Conservation (phyloP, 2,888 invertebrate genomes). For the Erannis defoliaria region DNA sequence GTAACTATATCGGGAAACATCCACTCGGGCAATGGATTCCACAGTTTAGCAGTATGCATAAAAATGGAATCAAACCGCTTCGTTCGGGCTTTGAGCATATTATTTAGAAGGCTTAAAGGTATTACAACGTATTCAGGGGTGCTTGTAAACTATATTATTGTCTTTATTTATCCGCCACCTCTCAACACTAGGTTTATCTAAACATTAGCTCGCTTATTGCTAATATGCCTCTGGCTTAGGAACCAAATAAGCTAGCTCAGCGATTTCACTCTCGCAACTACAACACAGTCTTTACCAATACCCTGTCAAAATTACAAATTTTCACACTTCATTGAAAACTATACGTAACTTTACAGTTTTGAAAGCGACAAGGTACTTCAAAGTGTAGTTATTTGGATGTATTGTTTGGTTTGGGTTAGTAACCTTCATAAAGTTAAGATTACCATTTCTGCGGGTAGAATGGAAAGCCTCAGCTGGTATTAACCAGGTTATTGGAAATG, state of each 20-base stretch:
- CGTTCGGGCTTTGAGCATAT: too few relatives aligned
- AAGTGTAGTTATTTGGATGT: conserved; percentile 3
- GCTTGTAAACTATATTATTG: not conserved
- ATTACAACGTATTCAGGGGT: not conserved
- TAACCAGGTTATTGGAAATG: conserved; percentile 26
- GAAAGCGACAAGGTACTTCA: conserved; percentile 8
- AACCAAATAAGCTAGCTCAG: conserved; percentile 23
- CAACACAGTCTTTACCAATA: not conserved
- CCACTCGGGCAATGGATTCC: too few relatives aligned
- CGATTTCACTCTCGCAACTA: conserved; percentile 12
- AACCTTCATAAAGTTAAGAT: conserved; percentile 31
- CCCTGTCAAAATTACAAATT: conserved; percentile 14
- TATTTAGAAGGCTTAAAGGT: too few relatives aligned
- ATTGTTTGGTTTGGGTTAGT: conserved; percentile 19
- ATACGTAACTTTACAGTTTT: not conserved
- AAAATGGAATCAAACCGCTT: too few relatives aligned
- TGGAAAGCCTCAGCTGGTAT: conserved; percentile 8
- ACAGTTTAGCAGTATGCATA: too few relatives aligned
- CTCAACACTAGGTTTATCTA: not conserved
- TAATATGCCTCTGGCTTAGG: conserved; percentile 14
- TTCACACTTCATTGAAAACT: not conserved
- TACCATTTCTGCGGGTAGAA: conserved; percentile 21
- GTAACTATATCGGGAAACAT: too few relatives aligned
- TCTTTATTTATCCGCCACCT: conserved; percentile 5
- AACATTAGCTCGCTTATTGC: conserved; percentile 33